Base-by-base conservation (phyloP, 2,113 vertebrate genomes). In the Aplodontia rufa region DNA sequence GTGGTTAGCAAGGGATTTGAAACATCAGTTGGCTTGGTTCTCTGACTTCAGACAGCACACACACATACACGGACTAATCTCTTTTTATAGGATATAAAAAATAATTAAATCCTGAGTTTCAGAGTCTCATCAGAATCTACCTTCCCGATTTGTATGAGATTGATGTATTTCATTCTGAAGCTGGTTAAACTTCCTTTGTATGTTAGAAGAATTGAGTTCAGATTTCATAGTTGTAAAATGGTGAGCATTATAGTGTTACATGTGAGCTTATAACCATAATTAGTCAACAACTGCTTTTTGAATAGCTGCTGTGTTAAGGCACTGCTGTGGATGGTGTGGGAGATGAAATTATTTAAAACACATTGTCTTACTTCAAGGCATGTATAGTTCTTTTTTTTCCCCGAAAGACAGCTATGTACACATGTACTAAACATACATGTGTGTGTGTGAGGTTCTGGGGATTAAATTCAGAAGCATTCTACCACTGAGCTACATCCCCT, bases 291-390 rank as follows among this genome's bases (percentile, higher is more conserved):
- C 83, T 72, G 74, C 66, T 88, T 92, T 94, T 88, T 83, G 88
- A 94, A 71, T 37, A 95, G 85, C 68, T 92, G 84, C 32, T 95
- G 40, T 89, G 49, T 93, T 17, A 90, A 92, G 90, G 47, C 37
- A 87, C 35, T 96, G 72, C 5, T 4, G 5, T 82, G 92, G 84
- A 62, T 92, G 47, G 87, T 93, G 81, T n/a, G n/a, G 87, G 83
- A 87, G 45, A 87, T 49, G 37, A 84, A 45, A 47, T 85, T 85
- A 81, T 78, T 90, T 94, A 93, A 95, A 95, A 90, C 53, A 95
- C 47, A 80, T 9, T 47, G 55, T 24, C n/a, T 96, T 74, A 60
- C 66, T 87, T 95, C 71, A 95, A 40, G 87, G 40, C 74, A 49
- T 37, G 85, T 79, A 79, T 10, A 42, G 4, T 37, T 92, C 72